phyloP scores from a whole-genome alignment of 2,113 vertebrate genomes.

The Protobothrops flavoviridis region DNA sequence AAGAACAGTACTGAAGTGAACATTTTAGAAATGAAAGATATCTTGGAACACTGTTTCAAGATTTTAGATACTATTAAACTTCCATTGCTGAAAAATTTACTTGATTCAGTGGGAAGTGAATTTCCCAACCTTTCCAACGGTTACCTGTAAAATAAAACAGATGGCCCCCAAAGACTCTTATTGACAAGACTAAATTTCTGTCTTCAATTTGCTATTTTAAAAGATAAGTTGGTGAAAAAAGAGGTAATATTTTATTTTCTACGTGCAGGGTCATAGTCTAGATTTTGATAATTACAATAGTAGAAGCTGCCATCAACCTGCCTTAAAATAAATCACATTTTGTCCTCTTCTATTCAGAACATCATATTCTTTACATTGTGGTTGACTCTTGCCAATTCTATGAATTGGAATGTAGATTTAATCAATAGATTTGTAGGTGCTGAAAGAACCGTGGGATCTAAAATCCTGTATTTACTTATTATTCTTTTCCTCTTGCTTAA shows the following conservation, averaged over 20 bases:
- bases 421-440: conserved; percentile 3
- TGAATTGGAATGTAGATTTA: conserved; percentile 4
- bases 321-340: neutral
- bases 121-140: neutral
- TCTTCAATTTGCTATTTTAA: neutral
- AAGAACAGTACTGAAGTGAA: neutral
- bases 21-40: neutral
- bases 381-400: neutral
- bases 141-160: neutral
- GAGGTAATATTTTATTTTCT: neutral
- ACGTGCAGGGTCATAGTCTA: neutral
- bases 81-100: neutral
- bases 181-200: neutral
- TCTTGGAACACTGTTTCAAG: neutral
- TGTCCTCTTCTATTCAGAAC: neutral
- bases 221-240: neutral
- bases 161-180: neutral
- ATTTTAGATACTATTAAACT: neutral
- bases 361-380: neutral
- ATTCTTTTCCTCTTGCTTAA: neutral
- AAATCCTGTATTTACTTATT: neutral
- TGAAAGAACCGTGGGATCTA: conserved; percentile 4
- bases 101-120: neutral
- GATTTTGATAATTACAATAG: neutral
- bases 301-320: neutral